These are phyloP conservation scores for Vulpes lagopus DNA, from an alignment of 2,113 vertebrate genomes.

Conservation along the genomic window DNA sequence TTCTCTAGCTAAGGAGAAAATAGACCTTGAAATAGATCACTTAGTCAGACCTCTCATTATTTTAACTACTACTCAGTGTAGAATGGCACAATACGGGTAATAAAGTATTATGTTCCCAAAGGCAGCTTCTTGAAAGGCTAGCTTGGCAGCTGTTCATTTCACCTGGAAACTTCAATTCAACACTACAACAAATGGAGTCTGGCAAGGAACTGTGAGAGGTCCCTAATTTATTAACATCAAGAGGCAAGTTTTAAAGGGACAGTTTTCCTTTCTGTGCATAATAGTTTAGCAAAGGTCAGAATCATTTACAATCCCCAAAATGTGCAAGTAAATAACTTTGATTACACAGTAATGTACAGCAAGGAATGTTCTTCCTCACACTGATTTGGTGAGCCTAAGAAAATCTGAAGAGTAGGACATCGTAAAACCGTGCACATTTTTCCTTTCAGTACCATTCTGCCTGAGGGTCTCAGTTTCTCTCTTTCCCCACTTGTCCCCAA, in stretches of 20 bases:
- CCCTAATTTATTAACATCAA: conserved; percentile 61
- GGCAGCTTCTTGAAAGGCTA: conserved; percentile 58
- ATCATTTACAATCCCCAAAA: conserved; percentile 38
- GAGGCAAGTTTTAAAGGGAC: conserved; percentile 69
- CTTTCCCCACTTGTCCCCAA: not conserved
- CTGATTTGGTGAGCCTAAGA: not conserved
- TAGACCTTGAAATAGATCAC: conserved; percentile 64
- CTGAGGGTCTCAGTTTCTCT: not conserved
- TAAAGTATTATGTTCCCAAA: conserved; percentile 58
- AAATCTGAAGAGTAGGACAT: not conserved
- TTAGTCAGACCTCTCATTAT: conserved; percentile 66
- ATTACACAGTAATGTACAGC: not conserved
- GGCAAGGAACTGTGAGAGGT: not conserved
- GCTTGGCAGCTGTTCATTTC: conserved; percentile 65
- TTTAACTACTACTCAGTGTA: conserved; percentile 60
- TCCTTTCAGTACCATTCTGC: not conserved
- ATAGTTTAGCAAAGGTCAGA: conserved; percentile 59
- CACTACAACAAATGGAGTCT: conserved; percentile 30
- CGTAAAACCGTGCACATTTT: not conserved
- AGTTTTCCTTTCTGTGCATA: conserved; percentile 58
- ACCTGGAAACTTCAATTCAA: conserved; percentile 72
- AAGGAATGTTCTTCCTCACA: not conserved
- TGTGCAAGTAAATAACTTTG: conserved; percentile 12
- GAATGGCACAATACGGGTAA: conserved; percentile 33
- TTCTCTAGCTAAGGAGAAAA: conserved; percentile 65